phyloP scores from a whole-genome alignment of 1,140 invertebrate species.

The Aporrectodea caliginosa region DNA sequence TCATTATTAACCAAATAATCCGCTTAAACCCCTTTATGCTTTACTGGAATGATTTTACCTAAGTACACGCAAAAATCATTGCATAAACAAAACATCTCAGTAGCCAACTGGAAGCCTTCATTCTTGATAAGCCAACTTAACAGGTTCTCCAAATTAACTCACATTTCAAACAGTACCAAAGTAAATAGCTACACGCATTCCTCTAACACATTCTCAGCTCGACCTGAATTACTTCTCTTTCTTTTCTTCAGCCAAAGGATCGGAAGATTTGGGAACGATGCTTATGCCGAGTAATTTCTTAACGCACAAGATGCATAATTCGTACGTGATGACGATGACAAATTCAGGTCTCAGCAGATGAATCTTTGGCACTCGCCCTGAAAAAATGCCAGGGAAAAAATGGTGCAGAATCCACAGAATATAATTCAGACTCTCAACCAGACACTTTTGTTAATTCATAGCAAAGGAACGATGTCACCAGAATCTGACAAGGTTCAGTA shows the following conservation, averaged over 20 bases:
- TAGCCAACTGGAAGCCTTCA: neutral
- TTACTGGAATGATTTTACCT: too few species aligned
- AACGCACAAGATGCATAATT: slow-evolving; percentile 37
- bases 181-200: neutral
- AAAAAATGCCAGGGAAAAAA: slow-evolving; percentile 16
- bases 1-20: too few species aligned
- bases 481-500: neutral
- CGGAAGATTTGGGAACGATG: neutral
- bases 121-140: neutral
- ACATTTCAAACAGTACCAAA: neutral
- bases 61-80: neutral
- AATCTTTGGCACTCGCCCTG: slow-evolving; percentile 45
- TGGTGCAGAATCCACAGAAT: neutral
- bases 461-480: neutral
- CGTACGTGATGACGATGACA: slow-evolving; percentile 43
- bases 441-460: neutral
- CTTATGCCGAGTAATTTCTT: slow-evolving; percentile 20
- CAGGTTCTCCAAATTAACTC: neutral
- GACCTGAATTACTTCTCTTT: neutral
- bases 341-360: slow-evolving; percentile 44
- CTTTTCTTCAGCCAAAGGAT: neutral
- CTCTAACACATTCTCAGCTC: neutral
- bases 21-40: too few species aligned
- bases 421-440: neutral
- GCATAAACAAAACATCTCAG: neutral